Conservation (phyloP, 2,888 invertebrate genomes). For the Yponomeuta sedellus region DNA sequence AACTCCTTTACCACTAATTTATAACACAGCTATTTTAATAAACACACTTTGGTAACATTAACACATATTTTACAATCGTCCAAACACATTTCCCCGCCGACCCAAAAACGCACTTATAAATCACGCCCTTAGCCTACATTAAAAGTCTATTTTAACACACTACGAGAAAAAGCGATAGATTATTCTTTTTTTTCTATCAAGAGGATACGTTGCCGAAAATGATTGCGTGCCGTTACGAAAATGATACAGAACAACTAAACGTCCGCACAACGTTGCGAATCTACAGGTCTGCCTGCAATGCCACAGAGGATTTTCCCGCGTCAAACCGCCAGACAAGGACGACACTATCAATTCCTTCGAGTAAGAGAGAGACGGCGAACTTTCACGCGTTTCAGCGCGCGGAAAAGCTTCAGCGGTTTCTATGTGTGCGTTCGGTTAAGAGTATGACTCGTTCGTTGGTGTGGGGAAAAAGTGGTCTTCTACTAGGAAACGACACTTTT, state of each 20-base stretch:
- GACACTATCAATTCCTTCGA: slow-evolving; percentile 20
- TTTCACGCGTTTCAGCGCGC: slow-evolving; percentile 22
- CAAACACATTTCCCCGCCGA: neutral
- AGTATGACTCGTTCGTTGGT: neutral
- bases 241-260: slow-evolving; percentile 30
- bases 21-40: neutral
- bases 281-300: slow-evolving; percentile 65
- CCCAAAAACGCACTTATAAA: neutral
- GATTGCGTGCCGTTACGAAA: neutral
- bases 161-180: slow-evolving; percentile 6
- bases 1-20: neutral
- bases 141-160: neutral
- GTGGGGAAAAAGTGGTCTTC: neutral
- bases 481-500: neutral
- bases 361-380: slow-evolving; percentile 33
- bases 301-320: slow-evolving; percentile 57
- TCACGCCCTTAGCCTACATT: neutral
- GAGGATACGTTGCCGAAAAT: neutral
- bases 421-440: neutral
- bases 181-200: neutral
- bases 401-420: slow-evolving; percentile 18
- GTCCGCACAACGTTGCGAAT: slow-evolving; percentile 52
- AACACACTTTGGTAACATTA: neutral
- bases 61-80: neutral
- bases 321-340: slow-evolving; percentile 38